Conservation (phyloP, 2,113 vertebrate species). For the Cyanoramphus novaezelandiae region DNA sequence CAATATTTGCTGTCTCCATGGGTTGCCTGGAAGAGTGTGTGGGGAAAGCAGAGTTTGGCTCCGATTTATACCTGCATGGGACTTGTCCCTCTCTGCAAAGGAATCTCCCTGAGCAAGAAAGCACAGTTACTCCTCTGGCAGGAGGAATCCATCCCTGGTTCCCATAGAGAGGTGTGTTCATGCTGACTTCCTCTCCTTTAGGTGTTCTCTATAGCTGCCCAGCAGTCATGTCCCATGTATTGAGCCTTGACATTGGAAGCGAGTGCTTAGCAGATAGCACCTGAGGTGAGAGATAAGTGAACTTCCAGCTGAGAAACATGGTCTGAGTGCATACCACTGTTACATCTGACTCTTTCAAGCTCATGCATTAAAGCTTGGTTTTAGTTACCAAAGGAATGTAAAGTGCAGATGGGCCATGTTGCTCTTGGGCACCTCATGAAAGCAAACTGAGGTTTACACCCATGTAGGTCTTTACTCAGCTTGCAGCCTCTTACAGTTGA, state of each 20-base stretch:
- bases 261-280: background rate
- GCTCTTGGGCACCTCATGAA: background rate
- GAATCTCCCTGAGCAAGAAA: background rate
- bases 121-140: rapidly evolving
- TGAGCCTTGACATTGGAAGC: background rate
- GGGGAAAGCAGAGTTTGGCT: background rate
- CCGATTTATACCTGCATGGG: background rate
- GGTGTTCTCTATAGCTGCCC: background rate
- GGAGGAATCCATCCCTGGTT: background rate
- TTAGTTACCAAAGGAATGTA: rapidly evolving
- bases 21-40: background rate
- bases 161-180: rapidly evolving
- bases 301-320: background rate
- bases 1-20: rapidly evolving
- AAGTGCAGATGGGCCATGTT: no score
- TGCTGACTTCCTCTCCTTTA: background rate
- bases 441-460: background rate
- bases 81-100: background rate
- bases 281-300: no score
- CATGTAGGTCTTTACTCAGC: background rate
- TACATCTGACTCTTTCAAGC: no score
- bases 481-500: background rate
- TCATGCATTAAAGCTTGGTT: background rate
- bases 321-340: rapidly evolving
- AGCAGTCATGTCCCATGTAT: background rate